These are phyloP conservation scores for Abramis brama DNA, from an alignment of 2,113 vertebrate genomes.

Conservation along the genomic window DNA sequence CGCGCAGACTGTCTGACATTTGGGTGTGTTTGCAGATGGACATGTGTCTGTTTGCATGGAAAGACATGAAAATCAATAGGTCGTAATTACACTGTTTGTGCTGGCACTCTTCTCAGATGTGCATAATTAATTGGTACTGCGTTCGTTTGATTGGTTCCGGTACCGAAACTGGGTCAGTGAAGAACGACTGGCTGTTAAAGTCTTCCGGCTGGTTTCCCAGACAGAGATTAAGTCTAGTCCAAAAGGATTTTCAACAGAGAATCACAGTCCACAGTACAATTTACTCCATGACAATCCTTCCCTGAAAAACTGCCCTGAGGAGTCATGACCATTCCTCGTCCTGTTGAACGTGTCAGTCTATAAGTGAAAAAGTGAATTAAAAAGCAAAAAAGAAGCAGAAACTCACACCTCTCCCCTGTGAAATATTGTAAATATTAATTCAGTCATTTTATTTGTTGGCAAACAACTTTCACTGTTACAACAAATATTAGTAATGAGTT, in stretches of 20 bases:
- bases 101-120: constrained; percentile 40
- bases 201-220: constrained; percentile 28
- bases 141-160: neutral
- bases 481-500: constrained; percentile 99
- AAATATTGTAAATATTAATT: constrained; percentile 85
- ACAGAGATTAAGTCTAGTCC: constrained; percentile 32
- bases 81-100: constrained; percentile 57
- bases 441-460: constrained; percentile 99
- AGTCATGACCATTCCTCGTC: neutral
- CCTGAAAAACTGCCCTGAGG: constrained; percentile 22
- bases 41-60: constrained; percentile 50
- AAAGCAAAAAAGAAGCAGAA: constrained; percentile 33
- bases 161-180: constrained; percentile 6
- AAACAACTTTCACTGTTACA: constrained; percentile 99
- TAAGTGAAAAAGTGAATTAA: constrained; percentile 25
- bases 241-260: constrained; percentile 33
- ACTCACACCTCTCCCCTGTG: constrained; percentile 64
- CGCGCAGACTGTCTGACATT: constrained; percentile 48
- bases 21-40: constrained; percentile 53
- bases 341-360: neutral
- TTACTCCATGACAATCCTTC: constrained; percentile 36
- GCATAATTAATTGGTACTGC: constrained; percentile 51
- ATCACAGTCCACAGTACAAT: constrained; percentile 35
- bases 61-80: constrained; percentile 52
- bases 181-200: neutral